Conservation (phyloP, 2,113 vertebrate species). For the Antechinus flavipes region DNA sequence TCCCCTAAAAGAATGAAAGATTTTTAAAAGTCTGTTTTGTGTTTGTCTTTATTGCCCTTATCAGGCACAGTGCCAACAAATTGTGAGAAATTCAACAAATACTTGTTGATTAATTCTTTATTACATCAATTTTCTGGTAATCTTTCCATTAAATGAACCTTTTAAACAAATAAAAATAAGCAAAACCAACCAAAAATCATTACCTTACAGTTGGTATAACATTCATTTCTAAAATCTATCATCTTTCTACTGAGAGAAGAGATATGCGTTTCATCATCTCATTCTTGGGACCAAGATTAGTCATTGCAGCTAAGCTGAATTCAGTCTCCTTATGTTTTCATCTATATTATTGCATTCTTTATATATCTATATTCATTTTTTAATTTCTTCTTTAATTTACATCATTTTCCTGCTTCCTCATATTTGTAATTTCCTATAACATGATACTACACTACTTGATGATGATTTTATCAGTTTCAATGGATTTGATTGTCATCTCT, state of each 20-base stretch:
- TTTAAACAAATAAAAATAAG: not conserved
- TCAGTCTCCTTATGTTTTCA: not conserved
- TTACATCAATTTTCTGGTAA: not conserved
- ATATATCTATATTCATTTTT: not conserved
- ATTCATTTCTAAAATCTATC: not conserved
- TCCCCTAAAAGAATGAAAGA: not conserved
- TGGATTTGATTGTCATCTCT: not conserved
- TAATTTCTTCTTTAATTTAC: not conserved
- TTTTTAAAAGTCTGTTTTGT: not conserved
- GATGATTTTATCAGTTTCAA: not conserved
- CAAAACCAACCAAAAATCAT: not conserved
- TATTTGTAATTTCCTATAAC: not conserved
- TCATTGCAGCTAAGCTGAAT: not conserved
- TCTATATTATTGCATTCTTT: not conserved
- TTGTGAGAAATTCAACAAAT: not conserved
- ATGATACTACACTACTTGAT: not conserved
- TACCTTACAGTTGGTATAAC: not conserved
- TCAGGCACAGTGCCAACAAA: not conserved
- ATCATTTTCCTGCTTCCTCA: not conserved
- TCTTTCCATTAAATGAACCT: not conserved
- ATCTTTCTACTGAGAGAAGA: not conserved
- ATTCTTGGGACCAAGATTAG: not conserved
- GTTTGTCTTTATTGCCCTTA: not conserved
- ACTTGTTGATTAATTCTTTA: not conserved
- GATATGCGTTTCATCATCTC: not conserved